These are phyloP conservation scores for Sebastes cheni DNA, from an alignment of 2,797 vertebrate species.

Conservation along the genomic window DNA sequence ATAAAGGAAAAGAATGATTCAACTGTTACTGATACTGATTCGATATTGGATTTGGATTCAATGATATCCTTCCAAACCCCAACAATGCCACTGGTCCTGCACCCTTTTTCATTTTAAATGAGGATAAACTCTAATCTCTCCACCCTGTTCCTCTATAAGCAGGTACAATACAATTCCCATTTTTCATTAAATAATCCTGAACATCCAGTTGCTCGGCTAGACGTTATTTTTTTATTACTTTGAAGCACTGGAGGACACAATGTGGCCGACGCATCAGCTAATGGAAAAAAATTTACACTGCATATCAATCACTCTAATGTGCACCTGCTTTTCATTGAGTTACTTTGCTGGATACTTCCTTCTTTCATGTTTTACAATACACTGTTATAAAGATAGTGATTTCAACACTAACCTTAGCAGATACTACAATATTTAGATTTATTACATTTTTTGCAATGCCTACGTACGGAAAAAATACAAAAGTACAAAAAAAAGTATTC, in stretches of 20 bases:
- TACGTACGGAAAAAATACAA: not conserved
- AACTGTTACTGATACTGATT: not conserved
- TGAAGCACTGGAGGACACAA: not conserved
- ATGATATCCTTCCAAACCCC: not conserved
- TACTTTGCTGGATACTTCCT: not conserved
- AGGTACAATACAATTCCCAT: not conserved
- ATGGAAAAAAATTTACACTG: not conserved
- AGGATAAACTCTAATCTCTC: not conserved
- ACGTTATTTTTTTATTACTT: not conserved
- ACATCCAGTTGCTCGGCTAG: not conserved
- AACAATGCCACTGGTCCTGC: not conserved
- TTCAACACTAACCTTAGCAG: not conserved
- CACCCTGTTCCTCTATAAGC: no score
- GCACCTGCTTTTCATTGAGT: conserved; percentile 8
- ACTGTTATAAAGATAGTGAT: not conserved
- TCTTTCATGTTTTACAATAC: not conserved
- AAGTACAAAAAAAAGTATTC: not conserved
- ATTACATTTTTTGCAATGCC: not conserved
- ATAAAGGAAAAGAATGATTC: not conserved
- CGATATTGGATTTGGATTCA: not conserved
- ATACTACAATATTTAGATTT: not conserved
- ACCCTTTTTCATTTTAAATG: not conserved
- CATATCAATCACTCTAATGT: conserved; percentile 3
- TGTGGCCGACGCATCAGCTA: not conserved
- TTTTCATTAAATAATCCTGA: not conserved